Conservation (phyloP, 2,113 vertebrate species). For the Calonectris borealis region DNA sequence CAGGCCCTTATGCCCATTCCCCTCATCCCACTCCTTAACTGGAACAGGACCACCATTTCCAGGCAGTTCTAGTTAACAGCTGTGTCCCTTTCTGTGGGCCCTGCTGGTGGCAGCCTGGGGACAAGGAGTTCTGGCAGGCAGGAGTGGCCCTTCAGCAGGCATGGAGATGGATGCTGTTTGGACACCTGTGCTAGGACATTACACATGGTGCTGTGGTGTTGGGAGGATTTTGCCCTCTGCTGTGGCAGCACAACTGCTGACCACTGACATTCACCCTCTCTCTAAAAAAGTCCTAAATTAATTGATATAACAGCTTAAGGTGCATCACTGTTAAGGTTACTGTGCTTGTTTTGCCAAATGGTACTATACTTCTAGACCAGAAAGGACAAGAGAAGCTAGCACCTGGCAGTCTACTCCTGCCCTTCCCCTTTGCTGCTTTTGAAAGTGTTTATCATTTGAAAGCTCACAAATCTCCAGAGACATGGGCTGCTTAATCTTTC, state of each 20-base stretch:
- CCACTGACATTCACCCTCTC: not conserved
- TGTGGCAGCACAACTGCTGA: not conserved
- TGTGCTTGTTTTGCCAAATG: not conserved
- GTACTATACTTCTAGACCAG: not conserved
- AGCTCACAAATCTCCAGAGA: not conserved
- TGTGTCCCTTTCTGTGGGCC: fast-evolving
- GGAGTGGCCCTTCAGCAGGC: not conserved
- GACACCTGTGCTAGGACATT: not conserved
- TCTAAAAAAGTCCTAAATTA: not conserved
- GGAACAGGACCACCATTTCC: not conserved
- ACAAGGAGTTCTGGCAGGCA: not conserved
- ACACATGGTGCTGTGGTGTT: fast-evolving
- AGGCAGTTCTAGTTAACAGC: not conserved
- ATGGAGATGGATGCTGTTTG: not conserved
- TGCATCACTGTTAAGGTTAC: not conserved
- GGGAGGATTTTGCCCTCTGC: not conserved
- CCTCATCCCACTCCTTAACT: not conserved
- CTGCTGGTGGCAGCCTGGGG: not conserved
- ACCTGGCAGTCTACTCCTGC: not conserved
- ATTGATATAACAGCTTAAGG: not conserved
- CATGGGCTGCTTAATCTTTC: not conserved
- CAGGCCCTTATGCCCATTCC: fast-evolving
- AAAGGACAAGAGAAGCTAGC: not conserved
- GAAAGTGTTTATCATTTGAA: not conserved
- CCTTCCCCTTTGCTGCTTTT: not conserved